phyloP scores from a whole-genome alignment of 2,797 vertebrate species.

The Platalea minor region DNA sequence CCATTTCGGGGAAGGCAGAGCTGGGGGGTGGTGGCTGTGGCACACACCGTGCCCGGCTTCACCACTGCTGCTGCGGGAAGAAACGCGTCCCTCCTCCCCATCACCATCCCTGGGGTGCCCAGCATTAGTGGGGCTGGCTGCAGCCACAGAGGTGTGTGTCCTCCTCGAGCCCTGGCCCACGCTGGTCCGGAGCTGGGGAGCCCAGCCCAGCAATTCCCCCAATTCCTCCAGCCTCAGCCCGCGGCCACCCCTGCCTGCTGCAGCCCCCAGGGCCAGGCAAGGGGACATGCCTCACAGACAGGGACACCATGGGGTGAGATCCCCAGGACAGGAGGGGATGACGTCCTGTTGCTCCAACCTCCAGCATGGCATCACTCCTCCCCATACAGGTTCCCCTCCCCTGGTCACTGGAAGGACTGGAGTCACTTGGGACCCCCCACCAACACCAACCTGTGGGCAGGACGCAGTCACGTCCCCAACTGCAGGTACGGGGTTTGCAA shows the following conservation, averaged over 20 bases:
- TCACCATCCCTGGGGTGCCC: not conserved
- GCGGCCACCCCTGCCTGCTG: rapidly evolving
- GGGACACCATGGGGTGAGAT: not conserved
- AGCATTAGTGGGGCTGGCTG: not conserved
- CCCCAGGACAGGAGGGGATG: not conserved
- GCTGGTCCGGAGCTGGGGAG: rapidly evolving
- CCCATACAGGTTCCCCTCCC: not conserved
- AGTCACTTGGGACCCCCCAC: rapidly evolving
- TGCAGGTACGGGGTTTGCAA: rapidly evolving
- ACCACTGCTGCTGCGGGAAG: not conserved
- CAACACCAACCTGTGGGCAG: not conserved
- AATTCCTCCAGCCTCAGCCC: not conserved
- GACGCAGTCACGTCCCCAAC: rapidly evolving
- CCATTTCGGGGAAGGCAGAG: not conserved
- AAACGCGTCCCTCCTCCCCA: not conserved
- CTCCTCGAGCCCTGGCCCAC: rapidly evolving
- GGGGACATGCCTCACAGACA: too few relatives aligned
- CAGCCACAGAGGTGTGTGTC: rapidly evolving
- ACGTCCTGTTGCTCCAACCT: not conserved
- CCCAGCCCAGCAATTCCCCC: not conserved
- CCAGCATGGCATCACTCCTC: not conserved
- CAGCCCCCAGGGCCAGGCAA: not conserved
- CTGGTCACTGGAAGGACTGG: not conserved
- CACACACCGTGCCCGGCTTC: not conserved
- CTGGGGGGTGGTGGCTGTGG: not conserved